Base-by-base conservation (phyloP, 2,797 vertebrate genomes). In the Cuniculus paca region DNA sequence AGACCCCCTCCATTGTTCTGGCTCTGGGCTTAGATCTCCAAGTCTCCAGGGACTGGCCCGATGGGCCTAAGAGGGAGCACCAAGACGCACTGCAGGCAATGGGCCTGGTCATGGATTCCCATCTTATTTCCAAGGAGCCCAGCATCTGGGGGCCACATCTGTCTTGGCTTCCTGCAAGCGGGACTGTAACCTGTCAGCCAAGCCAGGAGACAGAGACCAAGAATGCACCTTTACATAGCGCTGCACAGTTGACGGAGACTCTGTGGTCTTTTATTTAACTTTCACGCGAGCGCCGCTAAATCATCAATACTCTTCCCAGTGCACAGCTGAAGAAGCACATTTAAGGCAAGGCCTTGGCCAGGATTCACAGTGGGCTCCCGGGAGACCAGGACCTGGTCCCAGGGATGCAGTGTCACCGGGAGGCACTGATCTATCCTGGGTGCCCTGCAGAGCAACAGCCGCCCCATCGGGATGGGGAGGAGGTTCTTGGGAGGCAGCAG, bases 61-160 rank as follows among this genome's bases (percentile, higher is more conserved):
- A 34, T 9, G 80, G 83, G 34, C 52, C 50, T 2, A 22, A 42
- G 16, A 31, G 4, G 45, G 45, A 72, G 6, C 10, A 1, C 13
- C 16, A 45, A 58, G 5, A 48, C 24, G 13, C 6, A 85, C 16
- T 0, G 1, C 1, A 8, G 65, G n/a, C 5, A 26, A 11, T 0
- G 4, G 11, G 36, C 58, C 1, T 10, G 0, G 61, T 9, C 17
- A 0, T 1, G 19, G 72, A n/a, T 39, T 78, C 61, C 34, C 1
- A 0, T 61, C 42, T 74, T 48, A 1, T 45, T n/a, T 28, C 34
- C 7, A 5, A 31, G 70, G 22, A 75, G 28, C 19, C 78, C 34
- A 1, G 58, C 19, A 36, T 42, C 31, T 14, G 31, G 79, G 39
- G 34, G 19, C 45, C 48, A 54, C 14, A 4, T n/a, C 77, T 16